Percentiles rank a stretch among this genome's conserved stretches.
Evolutionary conservation across 92 coral and sea anemone genomes (phyloP).

Genomic region (Palythoa grandiflora): DNA sequence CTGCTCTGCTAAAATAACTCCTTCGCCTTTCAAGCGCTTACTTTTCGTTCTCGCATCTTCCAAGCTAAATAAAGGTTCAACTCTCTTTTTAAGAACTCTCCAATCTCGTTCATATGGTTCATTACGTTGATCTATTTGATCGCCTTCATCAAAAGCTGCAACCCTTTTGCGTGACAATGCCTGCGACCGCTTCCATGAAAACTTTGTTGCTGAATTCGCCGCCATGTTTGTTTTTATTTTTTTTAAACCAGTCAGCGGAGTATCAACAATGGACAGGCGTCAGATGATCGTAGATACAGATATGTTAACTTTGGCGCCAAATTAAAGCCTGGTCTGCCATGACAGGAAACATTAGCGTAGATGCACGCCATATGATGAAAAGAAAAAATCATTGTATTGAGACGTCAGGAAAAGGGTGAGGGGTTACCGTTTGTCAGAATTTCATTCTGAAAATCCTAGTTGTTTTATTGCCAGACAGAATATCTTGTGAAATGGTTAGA

Average conservation of each 20-base stretch:
- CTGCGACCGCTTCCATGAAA: slow-evolving; percentile 82
- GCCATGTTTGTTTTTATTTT: slow-evolving; percentile 73
- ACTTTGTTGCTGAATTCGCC: slow-evolving; percentile 81
- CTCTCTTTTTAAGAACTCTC: slow-evolving; percentile 66
- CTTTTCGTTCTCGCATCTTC: slow-evolving; percentile 77
- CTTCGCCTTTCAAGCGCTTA: slow-evolving; percentile 80
- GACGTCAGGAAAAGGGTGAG: slow-evolving; percentile 58
- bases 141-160: slow-evolving; percentile 73
- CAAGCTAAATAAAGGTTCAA: slow-evolving; percentile 28
- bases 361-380: slow-evolving; percentile 46
- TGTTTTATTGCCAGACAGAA: neutral
- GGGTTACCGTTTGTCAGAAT: neutral
- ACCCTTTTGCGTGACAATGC: slow-evolving; percentile 72
- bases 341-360: neutral
- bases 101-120: slow-evolving; percentile 73
- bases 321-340: neutral
- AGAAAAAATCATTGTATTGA: slow-evolving; percentile 43
- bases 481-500: neutral
- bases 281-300: neutral
- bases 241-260: neutral
- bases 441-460: neutral
- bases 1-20: slow-evolving; percentile 83
- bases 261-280: neutral
- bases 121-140: slow-evolving; percentile 49
- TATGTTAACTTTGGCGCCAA: too few species aligned